These are phyloP conservation scores for Samia ricini DNA, from an alignment of 1,140 invertebrate species.

Conservation along the genomic window DNA sequence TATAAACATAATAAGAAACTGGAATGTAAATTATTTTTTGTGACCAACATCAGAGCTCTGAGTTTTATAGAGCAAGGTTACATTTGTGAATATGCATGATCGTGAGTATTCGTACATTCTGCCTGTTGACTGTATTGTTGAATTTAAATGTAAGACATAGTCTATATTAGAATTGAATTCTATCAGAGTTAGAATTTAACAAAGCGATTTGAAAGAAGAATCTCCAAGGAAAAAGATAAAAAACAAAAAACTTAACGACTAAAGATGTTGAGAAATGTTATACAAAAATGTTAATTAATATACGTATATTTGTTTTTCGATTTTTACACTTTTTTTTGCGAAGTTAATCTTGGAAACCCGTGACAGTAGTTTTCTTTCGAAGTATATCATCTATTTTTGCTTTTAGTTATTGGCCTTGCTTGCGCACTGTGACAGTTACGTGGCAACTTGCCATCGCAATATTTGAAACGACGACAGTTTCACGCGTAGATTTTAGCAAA, in stretches of 20 bases:
- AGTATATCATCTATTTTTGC: constrained; percentile 63
- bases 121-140: background rate
- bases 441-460: constrained; percentile 68
- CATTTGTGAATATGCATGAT: background rate
- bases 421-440: constrained; percentile 46
- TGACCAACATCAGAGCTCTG: background rate
- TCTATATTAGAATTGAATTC: background rate
- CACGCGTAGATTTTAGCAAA: constrained; percentile 27
- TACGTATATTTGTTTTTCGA: background rate
- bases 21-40: background rate
- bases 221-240: too few relatives aligned
- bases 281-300: background rate
- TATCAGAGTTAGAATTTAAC: too few relatives aligned
- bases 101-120: background rate
- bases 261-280: background rate
- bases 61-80: background rate
- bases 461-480: constrained; percentile 39
- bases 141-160: background rate
- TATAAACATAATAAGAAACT: background rate
- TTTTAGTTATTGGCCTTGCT: constrained; percentile 68
- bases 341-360: constrained; percentile 8
- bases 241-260: background rate
- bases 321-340: background rate
- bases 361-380: constrained; percentile 34
- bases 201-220: background rate